These are phyloP conservation scores for Salminus brasiliensis DNA, from an alignment of 2,113 vertebrate genomes.

Conservation along the genomic window DNA sequence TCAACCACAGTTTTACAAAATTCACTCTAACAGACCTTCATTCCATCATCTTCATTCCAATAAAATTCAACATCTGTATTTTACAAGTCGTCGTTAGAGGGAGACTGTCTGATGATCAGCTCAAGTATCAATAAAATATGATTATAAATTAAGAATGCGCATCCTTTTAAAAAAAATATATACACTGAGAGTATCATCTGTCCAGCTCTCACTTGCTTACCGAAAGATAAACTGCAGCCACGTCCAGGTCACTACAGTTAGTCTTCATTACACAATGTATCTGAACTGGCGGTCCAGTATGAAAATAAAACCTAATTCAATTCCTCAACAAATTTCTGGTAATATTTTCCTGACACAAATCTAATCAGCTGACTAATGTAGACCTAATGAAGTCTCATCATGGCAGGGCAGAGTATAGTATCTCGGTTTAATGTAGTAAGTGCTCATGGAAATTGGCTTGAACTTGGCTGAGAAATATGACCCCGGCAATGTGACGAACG, in stretches of 20 bases:
- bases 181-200: slow-evolving; percentile 35
- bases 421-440: slow-evolving; percentile 60
- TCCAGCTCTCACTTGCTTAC: slow-evolving; percentile 38
- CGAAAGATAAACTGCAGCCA: slow-evolving; percentile 54
- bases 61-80: too few species aligned
- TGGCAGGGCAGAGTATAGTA: slow-evolving; percentile 49
- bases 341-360: slow-evolving; percentile 68
- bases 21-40: too few species aligned
- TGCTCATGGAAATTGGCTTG: slow-evolving; percentile 53
- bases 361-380: slow-evolving; percentile 61
- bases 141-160: not conserved
- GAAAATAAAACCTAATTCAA: slow-evolving; percentile 76
- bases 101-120: not conserved
- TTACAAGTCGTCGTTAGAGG: too few species aligned
- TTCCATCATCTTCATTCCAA: too few species aligned
- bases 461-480: slow-evolving; percentile 52
- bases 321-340: slow-evolving; percentile 69
- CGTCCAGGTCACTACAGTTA: slow-evolving; percentile 37
- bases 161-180: slow-evolving; percentile 1
- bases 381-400: slow-evolving; percentile 56
- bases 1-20: too few species aligned
- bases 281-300: slow-evolving; percentile 67
- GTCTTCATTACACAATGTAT: slow-evolving; percentile 40
- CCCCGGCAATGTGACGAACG: slow-evolving; percentile 24
- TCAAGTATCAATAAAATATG: slow-evolving; percentile 5